Percentiles rank a stretch among this genome's conserved stretches.
Conservation (phyloP, 2,888 invertebrate genomes). For the Drosophila helvetica region DNA sequence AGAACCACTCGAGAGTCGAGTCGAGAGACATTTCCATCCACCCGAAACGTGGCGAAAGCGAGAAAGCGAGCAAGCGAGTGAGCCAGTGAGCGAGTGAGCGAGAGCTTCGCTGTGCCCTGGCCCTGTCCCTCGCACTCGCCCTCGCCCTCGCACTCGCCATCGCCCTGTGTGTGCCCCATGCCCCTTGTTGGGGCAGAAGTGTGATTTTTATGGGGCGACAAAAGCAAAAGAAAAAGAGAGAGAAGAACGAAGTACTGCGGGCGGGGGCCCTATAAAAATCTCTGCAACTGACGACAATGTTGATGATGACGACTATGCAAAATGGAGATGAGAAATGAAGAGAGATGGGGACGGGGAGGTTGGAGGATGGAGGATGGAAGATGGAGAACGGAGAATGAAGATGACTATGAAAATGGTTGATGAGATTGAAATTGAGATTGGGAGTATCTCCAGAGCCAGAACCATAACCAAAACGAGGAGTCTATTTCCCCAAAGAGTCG, state of each 20-base stretch:
- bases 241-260: neutral
- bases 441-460: neutral
- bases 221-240: constrained; percentile 31
- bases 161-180: neutral
- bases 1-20: constrained; percentile 3
- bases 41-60: neutral
- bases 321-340: constrained; percentile 42
- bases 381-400: constrained; percentile 35
- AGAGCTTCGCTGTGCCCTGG: constrained; percentile 1
- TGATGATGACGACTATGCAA: constrained; percentile 70
- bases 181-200: constrained; percentile 39
- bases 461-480: neutral
- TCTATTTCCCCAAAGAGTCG: neutral
- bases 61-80: neutral
- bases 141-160: too few relatives aligned
- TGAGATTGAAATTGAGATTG: constrained; percentile 37
- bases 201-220: constrained; percentile 53
- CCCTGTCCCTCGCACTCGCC: neutral
- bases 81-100: neutral
- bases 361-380: constrained; percentile 23
- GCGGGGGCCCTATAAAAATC: constrained; percentile 66
- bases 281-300: constrained; percentile 74
- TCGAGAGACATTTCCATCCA: neutral
- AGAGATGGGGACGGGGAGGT: constrained; percentile 33
- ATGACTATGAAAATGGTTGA: constrained; percentile 43